These are phyloP conservation scores for Apodemus speciosus DNA, from an alignment of 2,113 vertebrate species.

Conservation along the genomic window DNA sequence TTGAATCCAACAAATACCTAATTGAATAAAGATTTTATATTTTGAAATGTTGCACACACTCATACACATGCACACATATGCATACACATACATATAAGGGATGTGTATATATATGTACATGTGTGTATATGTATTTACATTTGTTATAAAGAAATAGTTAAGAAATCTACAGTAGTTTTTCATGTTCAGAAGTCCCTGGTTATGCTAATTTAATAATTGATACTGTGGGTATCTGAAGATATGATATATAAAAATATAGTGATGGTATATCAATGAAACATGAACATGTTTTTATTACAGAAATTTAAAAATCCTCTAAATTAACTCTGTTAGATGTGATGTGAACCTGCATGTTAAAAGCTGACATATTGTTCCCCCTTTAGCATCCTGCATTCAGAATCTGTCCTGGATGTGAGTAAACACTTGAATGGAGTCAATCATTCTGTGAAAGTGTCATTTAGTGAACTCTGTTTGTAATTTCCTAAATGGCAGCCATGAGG, in stretches of 20 bases:
- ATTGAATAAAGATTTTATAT: no score
- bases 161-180: neutral
- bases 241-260: neutral
- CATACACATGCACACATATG: neutral
- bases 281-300: neutral
- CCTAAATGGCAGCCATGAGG: slow-evolving; percentile 47
- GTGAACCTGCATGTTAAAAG: neutral
- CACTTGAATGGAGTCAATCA: neutral
- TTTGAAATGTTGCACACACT: neutral
- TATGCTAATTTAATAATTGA: neutral
- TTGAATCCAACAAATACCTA: neutral
- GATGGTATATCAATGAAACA: neutral
- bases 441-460: slow-evolving; percentile 25
- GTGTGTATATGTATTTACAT: neutral
- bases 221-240: neutral
- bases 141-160: neutral
- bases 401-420: neutral
- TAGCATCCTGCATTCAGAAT: neutral
- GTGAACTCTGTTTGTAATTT: slow-evolving; percentile 55
- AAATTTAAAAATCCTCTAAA: neutral
- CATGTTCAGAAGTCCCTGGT: neutral
- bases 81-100: no score
- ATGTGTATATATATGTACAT: neutral
- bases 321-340: neutral
- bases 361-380: neutral